These are phyloP conservation scores for Sebastes taczanowskii DNA, from an alignment of 2,797 vertebrate species.

Conservation along the genomic window DNA sequence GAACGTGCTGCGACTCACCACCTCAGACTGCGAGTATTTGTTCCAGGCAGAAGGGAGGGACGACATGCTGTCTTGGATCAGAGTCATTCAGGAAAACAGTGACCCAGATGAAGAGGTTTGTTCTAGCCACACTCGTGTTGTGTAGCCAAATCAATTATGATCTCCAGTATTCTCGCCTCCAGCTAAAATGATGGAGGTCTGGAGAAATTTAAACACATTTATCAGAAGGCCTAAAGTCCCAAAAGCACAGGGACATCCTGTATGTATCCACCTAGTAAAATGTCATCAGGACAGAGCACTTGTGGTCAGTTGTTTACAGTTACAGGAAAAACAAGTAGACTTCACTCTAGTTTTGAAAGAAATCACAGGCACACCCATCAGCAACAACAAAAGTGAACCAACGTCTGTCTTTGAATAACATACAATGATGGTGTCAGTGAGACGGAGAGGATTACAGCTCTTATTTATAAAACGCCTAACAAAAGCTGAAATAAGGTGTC, in stretches of 20 bases:
- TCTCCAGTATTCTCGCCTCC: not conserved
- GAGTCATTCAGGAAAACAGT: conserved; percentile 94
- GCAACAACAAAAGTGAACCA: conserved; percentile 3
- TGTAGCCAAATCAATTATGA: not conserved
- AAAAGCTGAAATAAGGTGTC: conserved; percentile 22
- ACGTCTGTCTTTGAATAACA: conserved; percentile 16
- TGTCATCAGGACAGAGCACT: not conserved
- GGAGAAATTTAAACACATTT: not conserved
- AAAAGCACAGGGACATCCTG: not conserved
- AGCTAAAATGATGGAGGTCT: not conserved
- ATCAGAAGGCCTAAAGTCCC: not conserved
- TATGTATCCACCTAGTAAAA: not conserved
- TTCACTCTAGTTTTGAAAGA: not conserved
- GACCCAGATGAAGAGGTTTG: conserved; percentile 93
- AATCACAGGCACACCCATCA: conserved; percentile 2
- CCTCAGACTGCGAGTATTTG: conserved; percentile 93
- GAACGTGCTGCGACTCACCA: conserved; percentile 95
- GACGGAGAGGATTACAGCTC: not conserved
- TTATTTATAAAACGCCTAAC: conserved; percentile 18
- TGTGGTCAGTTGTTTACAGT: not conserved
- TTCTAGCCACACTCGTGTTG: not conserved
- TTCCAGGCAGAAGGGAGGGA: conserved; percentile 97
- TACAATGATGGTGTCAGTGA: not conserved
- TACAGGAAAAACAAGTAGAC: not conserved
- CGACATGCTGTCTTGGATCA: conserved; percentile 96